phyloP scores from a whole-genome alignment of 2,797 vertebrate genomes.

The Lepus oiostolus region DNA sequence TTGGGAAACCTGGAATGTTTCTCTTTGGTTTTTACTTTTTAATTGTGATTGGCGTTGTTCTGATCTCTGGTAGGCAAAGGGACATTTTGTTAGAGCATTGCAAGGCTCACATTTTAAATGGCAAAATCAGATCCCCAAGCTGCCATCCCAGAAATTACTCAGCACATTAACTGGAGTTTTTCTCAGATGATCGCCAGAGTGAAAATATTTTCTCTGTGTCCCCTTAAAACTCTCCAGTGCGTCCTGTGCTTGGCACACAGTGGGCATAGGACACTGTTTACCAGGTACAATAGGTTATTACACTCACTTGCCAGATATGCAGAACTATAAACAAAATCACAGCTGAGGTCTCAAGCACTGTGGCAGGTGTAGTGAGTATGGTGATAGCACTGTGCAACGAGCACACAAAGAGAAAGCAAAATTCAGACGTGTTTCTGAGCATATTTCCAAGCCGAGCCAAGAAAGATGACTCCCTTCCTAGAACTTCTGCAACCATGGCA shows the following conservation, averaged over 20 bases:
- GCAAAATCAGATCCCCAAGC: background rate
- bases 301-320: constrained; percentile 20
- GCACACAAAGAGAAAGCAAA: constrained; percentile 40
- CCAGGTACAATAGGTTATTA: constrained; percentile 45
- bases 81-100: constrained; percentile 29
- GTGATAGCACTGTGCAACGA: background rate
- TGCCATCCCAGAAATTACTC: background rate
- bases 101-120: background rate
- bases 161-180: background rate
- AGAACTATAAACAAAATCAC: constrained; percentile 18
- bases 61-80: background rate
- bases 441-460: constrained; percentile 15
- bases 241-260: background rate
- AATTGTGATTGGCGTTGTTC: background rate
- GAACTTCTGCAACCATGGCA: constrained; percentile 53
- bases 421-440: constrained; percentile 1
- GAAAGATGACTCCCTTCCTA: background rate
- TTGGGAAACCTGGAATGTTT: background rate
- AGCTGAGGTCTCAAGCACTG: background rate
- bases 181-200: constrained; percentile 13
- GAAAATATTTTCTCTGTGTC: background rate
- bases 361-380: background rate
- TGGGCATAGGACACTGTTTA: background rate
- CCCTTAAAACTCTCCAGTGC: constrained; percentile 11
- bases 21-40: background rate